Percentiles rank a stretch among this genome's conserved stretches.
Conservation (phyloP, 2,113 vertebrate species). For the Albula glossodonta region DNA sequence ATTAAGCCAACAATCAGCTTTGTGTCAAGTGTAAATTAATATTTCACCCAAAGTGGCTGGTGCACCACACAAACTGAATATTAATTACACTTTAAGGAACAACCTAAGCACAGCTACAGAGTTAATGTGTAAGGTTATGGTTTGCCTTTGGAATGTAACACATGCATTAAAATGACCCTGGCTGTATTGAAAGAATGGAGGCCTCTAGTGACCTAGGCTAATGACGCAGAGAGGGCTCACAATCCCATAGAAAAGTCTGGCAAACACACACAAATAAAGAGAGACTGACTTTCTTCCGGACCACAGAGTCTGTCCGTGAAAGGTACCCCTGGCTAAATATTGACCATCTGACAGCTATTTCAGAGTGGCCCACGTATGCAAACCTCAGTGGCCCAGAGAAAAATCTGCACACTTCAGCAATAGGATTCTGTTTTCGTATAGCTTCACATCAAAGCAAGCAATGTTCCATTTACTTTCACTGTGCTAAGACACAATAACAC, state of each 20-base stretch:
- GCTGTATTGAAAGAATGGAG: background rate
- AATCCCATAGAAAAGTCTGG: background rate
- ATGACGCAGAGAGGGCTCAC: background rate
- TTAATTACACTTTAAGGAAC: background rate
- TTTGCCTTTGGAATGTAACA: slow-evolving; percentile 33
- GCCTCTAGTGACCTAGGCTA: background rate
- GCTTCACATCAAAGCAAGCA: background rate
- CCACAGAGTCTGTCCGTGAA: background rate
- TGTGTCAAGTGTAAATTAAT: background rate
- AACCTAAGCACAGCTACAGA: background rate
- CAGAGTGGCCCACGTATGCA: slow-evolving; percentile 6
- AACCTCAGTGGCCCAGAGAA: background rate
- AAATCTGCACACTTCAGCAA: background rate
- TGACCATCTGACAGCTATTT: slow-evolving; percentile 27
- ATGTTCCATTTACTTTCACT: background rate
- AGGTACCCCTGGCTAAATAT: slow-evolving; percentile 31
- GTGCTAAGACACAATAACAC: background rate
- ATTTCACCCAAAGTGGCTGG: background rate
- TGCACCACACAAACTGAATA: background rate
- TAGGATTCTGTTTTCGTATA: background rate
- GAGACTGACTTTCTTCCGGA: background rate
- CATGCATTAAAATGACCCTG: slow-evolving; percentile 17
- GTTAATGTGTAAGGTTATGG: background rate
- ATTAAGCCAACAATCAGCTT: background rate
- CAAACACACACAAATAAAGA: slow-evolving; percentile 16